phyloP scores from a whole-genome alignment of 92 coral and sea anemone species.

The Anthopleura xanthogrammica region DNA sequence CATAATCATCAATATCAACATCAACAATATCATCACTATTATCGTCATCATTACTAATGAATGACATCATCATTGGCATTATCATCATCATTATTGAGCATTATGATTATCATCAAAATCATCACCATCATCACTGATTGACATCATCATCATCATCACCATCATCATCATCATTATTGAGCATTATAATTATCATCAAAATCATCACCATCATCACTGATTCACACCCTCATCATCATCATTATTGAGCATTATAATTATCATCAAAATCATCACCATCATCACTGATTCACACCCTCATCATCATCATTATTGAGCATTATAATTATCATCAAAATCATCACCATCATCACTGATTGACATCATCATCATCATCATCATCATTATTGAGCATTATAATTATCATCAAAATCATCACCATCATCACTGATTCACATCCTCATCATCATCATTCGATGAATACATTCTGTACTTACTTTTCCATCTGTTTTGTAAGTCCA shows the following conservation, averaged over 20 bases:
- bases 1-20: not conserved
- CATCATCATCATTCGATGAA: not conserved
- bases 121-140: not conserved
- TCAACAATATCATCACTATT: not conserved
- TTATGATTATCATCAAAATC: conserved; percentile 2
- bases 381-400: no score
- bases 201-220: not conserved
- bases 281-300: not conserved
- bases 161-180: not conserved
- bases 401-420: no score
- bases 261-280: no score
- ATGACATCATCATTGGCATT: not conserved
- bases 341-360: no score
- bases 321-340: no score
- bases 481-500: not conserved
- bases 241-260: no score
- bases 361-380: no score
- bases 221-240: no score
- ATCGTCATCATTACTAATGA: not conserved
- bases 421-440: no score
- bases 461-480: not conserved
- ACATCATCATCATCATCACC: not conserved
- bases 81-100: not conserved
- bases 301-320: no score
- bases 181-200: no score